A percentile compares a stretch with the other conserved stretches of the same genome.
phyloP scores from a whole-genome alignment of 2,113 vertebrate species.

The Calyptommatus sinebrachiatus region DNA sequence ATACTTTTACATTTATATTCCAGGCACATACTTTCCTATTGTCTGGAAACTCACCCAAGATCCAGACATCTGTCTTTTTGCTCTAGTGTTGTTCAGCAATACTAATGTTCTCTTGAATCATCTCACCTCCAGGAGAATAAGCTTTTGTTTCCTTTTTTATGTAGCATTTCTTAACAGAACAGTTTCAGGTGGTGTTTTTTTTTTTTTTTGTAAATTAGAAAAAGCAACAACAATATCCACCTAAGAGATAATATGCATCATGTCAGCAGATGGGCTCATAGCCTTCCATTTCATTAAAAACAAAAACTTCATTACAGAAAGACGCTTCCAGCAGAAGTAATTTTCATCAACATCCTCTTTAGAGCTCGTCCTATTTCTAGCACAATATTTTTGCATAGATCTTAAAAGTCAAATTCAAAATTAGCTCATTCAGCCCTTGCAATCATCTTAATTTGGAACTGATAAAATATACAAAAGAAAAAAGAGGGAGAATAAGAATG shows the following conservation, averaged over 20 bases:
- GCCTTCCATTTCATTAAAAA: not conserved
- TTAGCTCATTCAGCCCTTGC: not conserved
- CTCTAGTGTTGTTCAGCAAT: not conserved
- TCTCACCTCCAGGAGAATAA: conserved; percentile 7
- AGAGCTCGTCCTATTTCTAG: not conserved
- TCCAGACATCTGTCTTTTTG: conserved; percentile 46
- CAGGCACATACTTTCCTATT: conserved; percentile 14
- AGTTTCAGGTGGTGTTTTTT: not conserved
- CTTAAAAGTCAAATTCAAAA: conserved; percentile 4
- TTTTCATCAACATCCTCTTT: not conserved
- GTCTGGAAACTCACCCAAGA: conserved; percentile 35
- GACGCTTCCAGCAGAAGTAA: not conserved
- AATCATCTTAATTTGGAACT: not conserved
- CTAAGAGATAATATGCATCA: not conserved
- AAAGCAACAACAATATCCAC: not conserved
- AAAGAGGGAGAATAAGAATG: too few species aligned
- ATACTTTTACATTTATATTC: conserved; percentile 16
- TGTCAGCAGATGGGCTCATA: not conserved
- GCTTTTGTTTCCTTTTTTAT: not conserved
- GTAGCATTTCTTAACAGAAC: not conserved
- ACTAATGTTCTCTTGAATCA: conserved; percentile 19
- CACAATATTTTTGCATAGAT: not conserved
- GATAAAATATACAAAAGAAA: not conserved
- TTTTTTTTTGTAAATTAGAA: not conserved
- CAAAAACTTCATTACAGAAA: not conserved